A percentile compares a stretch with the other conserved stretches of the same genome.
Conservation (phyloP, 2,113 vertebrate species). For the Calidris pugnax region DNA sequence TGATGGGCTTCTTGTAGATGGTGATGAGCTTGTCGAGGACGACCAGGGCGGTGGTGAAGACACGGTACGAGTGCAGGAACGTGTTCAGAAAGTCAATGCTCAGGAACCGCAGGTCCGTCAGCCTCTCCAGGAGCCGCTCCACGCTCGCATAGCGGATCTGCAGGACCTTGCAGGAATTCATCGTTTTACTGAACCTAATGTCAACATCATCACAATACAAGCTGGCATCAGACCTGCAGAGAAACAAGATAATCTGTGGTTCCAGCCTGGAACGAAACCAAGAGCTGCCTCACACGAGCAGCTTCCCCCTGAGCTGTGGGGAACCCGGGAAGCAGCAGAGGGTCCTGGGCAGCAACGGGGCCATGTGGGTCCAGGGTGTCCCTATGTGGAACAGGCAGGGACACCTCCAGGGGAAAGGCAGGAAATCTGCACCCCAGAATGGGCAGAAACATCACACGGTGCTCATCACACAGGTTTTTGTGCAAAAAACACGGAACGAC, state of each 20-base stretch:
- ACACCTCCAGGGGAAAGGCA: fast-evolving
- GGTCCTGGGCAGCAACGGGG: background rate
- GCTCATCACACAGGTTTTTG: background rate
- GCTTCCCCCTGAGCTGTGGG: background rate
- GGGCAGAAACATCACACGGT: fast-evolving
- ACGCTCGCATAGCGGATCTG: slow-evolving; percentile 98
- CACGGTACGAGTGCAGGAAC: slow-evolving; percentile 95
- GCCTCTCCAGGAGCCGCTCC: slow-evolving; percentile 90
- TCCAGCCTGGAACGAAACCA: slow-evolving; percentile 39
- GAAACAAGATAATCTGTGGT: slow-evolving; percentile 31
- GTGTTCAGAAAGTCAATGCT: slow-evolving; percentile 99
- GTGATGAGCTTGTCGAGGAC: slow-evolving; percentile 97
- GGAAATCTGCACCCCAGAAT: fast-evolving
- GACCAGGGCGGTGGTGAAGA: slow-evolving; percentile 90
- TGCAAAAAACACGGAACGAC: fast-evolving
- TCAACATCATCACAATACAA: slow-evolving; percentile 96
- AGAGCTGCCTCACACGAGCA: background rate
- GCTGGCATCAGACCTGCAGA: slow-evolving; percentile 89
- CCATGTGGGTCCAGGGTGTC: fast-evolving
- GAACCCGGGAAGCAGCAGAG: fast-evolving
- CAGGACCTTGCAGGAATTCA: slow-evolving; percentile 99
- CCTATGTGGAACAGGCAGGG: background rate
- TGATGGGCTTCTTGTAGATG: slow-evolving; percentile 96
- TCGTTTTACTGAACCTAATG: slow-evolving; percentile 98
- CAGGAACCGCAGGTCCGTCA: slow-evolving; percentile 95